Conservation (phyloP, 2,113 vertebrate species). For the Sus scrofa region DNA sequence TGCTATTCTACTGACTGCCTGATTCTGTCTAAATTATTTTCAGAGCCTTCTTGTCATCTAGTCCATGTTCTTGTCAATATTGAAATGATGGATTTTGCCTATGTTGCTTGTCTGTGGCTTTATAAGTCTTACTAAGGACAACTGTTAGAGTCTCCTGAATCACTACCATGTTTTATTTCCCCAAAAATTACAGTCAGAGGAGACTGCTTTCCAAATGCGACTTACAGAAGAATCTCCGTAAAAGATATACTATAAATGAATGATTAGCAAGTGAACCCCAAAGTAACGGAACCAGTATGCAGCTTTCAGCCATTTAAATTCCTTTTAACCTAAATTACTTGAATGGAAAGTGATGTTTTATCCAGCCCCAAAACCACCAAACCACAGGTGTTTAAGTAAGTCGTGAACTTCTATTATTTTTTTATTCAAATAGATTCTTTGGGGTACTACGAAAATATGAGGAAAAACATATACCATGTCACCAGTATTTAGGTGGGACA, state of each 20-base stretch:
- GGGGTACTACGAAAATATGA: constrained; percentile 38
- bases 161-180: background rate
- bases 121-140: background rate
- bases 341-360: constrained; percentile 45
- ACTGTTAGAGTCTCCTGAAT: background rate
- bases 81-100: background rate
- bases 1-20: background rate
- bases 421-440: constrained; percentile 55
- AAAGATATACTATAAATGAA: background rate
- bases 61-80: background rate
- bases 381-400: constrained; percentile 66
- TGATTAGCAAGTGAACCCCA: background rate
- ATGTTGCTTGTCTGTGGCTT: background rate
- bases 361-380: constrained; percentile 53
- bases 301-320: constrained; percentile 47
- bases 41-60: background rate
- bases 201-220: background rate
- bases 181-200: background rate
- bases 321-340: constrained; percentile 54
- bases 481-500: background rate
- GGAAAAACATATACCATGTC: background rate
- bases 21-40: background rate
- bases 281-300: background rate
- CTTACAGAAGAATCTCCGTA: background rate
- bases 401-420: constrained; percentile 57